Base-by-base conservation (phyloP, 2,113 vertebrate genomes). In the Morone chrysops region DNA sequence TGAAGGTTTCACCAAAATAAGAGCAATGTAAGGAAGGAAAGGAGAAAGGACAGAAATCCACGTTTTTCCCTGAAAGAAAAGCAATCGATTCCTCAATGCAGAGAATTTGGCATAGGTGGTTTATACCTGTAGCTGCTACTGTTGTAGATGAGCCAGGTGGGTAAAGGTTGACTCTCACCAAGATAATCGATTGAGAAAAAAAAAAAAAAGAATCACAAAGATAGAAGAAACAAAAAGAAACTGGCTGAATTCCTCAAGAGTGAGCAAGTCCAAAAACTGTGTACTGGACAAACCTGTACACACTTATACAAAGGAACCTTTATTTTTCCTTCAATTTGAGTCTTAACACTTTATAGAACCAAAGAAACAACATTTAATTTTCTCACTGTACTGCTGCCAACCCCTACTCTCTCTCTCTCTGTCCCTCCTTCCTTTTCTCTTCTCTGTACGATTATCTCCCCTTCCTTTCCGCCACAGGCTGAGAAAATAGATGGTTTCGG, bases 41-140 rank as follows among this genome's bases (percentile, higher is more conserved):
- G 51, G 13, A 57, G 36, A 59, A 51, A 70, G 5, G 40, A 65
- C 14, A 17, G 48, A 68, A 66, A 82, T 47, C 8, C 20, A 11
- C 25, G 57, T 78, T 88, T 81, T 73, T 63, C 56, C 66, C 71
- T 78, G 61, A 83, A 60, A 79, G 25, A 79, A 78, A 83, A 88
- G 66, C 56, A 54, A 79, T 89, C 9, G 48, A 83, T 90, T 70
- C 62, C 70, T 13, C 20, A 62, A 53, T 36, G 57, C 53, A 77
- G 62, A 82, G 76, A 51, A 81, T 90, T 83, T 83, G 63, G 54
- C 80, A 82, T 53, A 56, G 75, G 70, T 80, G 43, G 66, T 77
- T 78, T 50, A 25, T 45, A 61, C 47, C 18, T 45, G 61, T 47
- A 70, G 61, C 74, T 74, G 70, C 71, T 78, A 71, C 74, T 74